Conservation (phyloP, 2,888 invertebrate genomes). For the Dromius quadrimaculatus region DNA sequence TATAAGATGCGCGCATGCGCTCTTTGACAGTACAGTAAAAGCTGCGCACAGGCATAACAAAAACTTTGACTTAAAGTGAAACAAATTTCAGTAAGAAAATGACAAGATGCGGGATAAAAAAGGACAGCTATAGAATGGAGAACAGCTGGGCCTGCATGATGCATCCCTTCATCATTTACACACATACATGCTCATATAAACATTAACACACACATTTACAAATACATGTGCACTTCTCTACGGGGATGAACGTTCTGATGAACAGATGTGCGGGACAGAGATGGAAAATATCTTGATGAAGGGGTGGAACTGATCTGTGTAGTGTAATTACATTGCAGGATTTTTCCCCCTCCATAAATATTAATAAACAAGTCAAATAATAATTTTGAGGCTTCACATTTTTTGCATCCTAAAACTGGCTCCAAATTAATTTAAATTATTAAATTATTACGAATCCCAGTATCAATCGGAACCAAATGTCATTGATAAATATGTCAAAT, state of each 20-base stretch:
- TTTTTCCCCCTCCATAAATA: neutral
- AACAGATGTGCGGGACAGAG: constrained; percentile 11
- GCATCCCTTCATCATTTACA: constrained; percentile 11
- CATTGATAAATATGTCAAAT: too few species aligned
- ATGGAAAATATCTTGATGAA: neutral
- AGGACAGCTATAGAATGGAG: neutral
- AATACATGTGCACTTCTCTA: neutral
- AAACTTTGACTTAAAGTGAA: too few species aligned
- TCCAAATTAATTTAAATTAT: too few species aligned
- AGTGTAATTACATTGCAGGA: neutral
- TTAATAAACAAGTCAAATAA: constrained; percentile 1
- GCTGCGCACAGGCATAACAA: too few species aligned
- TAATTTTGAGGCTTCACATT: too few species aligned
- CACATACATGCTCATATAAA: constrained; percentile 17
- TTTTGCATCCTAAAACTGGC: too few species aligned
- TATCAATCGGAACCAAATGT: too few species aligned
- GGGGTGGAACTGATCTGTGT: constrained; percentile 13
- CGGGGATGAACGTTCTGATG: neutral
- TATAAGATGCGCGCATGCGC: too few species aligned
- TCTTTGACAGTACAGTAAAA: too few species aligned
- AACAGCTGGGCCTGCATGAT: constrained; percentile 23
- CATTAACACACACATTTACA: neutral
- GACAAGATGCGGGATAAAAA: neutral
- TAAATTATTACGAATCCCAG: too few species aligned
- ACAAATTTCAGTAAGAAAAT: too few species aligned